Conservation (phyloP, 2,888 invertebrate species). For the Linyphia triangularis region DNA sequence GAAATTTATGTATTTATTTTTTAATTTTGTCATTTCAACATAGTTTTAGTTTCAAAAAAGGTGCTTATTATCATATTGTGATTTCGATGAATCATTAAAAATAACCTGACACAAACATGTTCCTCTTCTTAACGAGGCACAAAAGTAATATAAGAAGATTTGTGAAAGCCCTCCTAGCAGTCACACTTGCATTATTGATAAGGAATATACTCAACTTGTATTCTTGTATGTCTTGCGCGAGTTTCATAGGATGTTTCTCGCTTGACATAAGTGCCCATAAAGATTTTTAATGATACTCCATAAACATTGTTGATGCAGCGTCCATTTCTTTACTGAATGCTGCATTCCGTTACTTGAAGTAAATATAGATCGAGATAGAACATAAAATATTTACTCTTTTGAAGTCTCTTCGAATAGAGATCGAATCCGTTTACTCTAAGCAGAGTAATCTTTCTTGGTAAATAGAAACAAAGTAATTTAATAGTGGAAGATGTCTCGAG, state of each 20-base stretch:
- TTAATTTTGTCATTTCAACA: too few relatives aligned
- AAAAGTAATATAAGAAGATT: slow-evolving; percentile 12
- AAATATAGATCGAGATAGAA: background rate
- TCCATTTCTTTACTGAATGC: background rate
- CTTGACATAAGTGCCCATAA: slow-evolving; percentile 56
- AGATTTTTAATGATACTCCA: slow-evolving; percentile 32
- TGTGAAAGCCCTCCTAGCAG: background rate
- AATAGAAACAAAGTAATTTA: slow-evolving; percentile 11
- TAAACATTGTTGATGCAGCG: slow-evolving; percentile 29
- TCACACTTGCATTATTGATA: slow-evolving; percentile 39
- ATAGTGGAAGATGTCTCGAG: background rate
- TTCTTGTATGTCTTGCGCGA: background rate
- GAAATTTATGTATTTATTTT: too few relatives aligned
- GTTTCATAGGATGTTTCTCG: slow-evolving; percentile 13
- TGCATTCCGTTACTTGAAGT: slow-evolving; percentile 1
- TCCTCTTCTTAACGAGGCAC: background rate
- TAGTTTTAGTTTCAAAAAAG: too few relatives aligned
- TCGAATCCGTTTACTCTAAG: background rate
- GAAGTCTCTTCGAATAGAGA: background rate
- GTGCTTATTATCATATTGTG: too few relatives aligned
- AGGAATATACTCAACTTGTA: slow-evolving; percentile 4
- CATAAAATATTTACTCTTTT: slow-evolving; percentile 32
- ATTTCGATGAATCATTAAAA: background rate
- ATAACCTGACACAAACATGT: background rate
- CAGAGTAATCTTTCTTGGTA: slow-evolving; percentile 13